Evolutionary conservation across 1,140 invertebrate species (phyloP).

Genomic region (Sycophila sp.): DNA sequence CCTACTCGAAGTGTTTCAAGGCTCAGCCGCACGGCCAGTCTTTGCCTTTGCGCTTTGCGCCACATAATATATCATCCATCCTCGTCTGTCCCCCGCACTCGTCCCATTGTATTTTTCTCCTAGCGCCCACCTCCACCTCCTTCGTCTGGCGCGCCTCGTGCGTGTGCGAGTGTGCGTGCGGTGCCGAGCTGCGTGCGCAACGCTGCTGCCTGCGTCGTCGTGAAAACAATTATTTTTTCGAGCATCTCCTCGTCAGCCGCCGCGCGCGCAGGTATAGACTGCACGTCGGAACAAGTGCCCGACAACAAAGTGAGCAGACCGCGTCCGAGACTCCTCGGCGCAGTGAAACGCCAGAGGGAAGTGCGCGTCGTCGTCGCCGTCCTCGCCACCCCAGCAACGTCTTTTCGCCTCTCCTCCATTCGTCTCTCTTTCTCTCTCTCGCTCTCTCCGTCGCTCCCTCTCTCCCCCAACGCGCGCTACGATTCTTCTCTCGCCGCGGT

Average conservation of each 20-base stretch:
- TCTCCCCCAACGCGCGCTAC: neutral
- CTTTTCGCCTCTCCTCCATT: no score
- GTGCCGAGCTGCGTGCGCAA: constrained; percentile 19
- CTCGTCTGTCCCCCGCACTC: neutral
- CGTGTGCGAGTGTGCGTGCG: neutral
- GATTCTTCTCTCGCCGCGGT: neutral
- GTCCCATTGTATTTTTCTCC: neutral
- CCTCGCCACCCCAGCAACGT: neutral
- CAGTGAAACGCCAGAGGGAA: no score
- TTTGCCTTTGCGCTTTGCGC: neutral
- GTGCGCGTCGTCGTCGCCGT: no score
- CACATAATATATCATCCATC: constrained; percentile 19
- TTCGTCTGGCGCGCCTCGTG: neutral
- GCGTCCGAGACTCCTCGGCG: no score
- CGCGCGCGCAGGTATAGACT: no score
- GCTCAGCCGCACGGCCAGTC: neutral
- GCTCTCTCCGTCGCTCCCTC: neutral
- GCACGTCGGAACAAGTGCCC: no score
- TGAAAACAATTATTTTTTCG: constrained; percentile 1
- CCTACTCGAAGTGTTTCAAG: constrained; percentile 23
- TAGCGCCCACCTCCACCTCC: neutral
- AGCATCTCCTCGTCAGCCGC: no score
- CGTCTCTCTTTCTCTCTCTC: neutral
- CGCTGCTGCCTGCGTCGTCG: constrained; percentile 3
- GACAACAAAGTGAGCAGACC: no score